Conservation (phyloP, 2,797 vertebrate genomes). For the Hippopotamyrus pictus region DNA sequence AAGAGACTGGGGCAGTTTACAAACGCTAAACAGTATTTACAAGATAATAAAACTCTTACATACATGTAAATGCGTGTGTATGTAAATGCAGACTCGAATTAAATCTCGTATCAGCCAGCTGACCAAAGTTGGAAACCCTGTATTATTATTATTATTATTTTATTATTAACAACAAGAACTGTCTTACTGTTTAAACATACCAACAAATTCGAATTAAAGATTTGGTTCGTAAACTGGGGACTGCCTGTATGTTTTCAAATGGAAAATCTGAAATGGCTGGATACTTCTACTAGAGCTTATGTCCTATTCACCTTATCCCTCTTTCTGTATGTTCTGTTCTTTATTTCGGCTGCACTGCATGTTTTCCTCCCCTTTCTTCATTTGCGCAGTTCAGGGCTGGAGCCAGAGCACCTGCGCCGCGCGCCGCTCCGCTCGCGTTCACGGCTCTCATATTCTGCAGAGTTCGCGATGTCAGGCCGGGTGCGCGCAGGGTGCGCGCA, state of each 20-base stretch:
- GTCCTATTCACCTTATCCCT: neutral
- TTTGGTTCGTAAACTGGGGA: neutral
- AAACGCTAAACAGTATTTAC: neutral
- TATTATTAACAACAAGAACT: neutral
- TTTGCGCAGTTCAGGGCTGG: neutral
- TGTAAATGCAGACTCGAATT: neutral
- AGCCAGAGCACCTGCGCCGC: neutral
- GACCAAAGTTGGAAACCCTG: neutral
- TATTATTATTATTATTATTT: neutral
- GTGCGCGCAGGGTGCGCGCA: neutral
- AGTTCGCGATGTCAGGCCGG: neutral
- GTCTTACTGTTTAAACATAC: neutral
- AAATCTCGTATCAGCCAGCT: neutral
- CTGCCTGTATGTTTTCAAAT: neutral
- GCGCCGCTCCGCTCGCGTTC: neutral
- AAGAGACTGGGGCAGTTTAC: neutral
- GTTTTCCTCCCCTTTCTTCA: neutral
- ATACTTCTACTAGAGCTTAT: neutral
- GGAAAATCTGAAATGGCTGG: neutral
- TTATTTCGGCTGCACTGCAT: neutral
- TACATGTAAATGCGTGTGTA: neutral
- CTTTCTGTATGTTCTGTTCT: neutral
- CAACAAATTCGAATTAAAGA: neutral
- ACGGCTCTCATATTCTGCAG: neutral
- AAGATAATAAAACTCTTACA: neutral